phyloP scores from a whole-genome alignment of 1,140 invertebrate genomes.

The Sitophilus oryzae region DNA sequence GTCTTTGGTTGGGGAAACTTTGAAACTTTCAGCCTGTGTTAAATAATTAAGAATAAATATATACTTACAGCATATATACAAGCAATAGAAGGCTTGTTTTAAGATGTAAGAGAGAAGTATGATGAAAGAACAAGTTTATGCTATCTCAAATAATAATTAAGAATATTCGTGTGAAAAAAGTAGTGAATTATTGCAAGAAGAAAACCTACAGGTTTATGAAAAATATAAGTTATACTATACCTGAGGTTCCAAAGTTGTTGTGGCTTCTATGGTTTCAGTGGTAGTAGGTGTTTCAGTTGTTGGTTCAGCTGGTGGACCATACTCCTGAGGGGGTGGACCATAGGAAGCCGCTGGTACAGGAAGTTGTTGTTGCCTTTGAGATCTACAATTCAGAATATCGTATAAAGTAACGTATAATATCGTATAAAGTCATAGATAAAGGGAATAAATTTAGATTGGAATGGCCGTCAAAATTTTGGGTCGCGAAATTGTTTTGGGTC shows the following conservation, averaged over 20 bases:
- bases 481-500: too few relatives aligned
- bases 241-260: conserved; percentile 25
- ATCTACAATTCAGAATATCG: conserved; percentile 7
- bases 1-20: conserved; percentile 10
- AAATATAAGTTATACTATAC: too few relatives aligned
- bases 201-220: background rate
- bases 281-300: conserved; percentile 31
- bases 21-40: conserved; percentile 27
- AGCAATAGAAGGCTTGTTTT: too few relatives aligned
- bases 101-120: background rate
- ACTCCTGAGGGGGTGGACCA: conserved; percentile 31
- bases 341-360: conserved; percentile 28
- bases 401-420: too few relatives aligned
- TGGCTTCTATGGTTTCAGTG: conserved; percentile 23
- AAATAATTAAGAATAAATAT: too few relatives aligned
- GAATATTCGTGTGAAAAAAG: background rate
- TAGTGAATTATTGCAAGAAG: background rate
- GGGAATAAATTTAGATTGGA: too few relatives aligned
- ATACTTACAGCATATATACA: too few relatives aligned
- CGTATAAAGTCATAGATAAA: too few relatives aligned
- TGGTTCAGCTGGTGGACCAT: conserved; percentile 31
- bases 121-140: background rate
- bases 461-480: too few relatives aligned
- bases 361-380: conserved; percentile 23
- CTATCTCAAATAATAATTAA: background rate